These are phyloP conservation scores for Elegia similella DNA, from an alignment of 2,888 invertebrate species.

Conservation along the genomic window DNA sequence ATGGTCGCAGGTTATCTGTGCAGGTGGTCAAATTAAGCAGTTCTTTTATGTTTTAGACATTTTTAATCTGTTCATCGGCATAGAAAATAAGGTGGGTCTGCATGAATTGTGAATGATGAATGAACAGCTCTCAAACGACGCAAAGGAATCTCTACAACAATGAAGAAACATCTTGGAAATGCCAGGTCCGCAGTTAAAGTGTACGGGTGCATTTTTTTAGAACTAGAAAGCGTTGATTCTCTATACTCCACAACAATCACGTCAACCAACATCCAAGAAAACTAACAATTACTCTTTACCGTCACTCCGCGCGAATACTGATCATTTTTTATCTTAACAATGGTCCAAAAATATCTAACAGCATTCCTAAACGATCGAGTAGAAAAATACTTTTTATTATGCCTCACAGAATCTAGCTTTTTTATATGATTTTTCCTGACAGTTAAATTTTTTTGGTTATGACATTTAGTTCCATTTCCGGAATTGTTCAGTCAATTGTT, in stretches of 20 bases:
- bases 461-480: too few relatives aligned
- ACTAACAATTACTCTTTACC: conserved; percentile 61
- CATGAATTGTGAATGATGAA: too few relatives aligned
- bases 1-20: too few relatives aligned
- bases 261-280: conserved; percentile 60
- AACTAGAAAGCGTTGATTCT: conserved; percentile 58
- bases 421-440: conserved; percentile 45
- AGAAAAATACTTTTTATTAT: conserved; percentile 77
- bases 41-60: too few relatives aligned
- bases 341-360: conserved; percentile 82
- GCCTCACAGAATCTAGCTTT: conserved; percentile 70
- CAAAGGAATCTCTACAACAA: conserved; percentile 19
- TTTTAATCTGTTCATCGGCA: too few relatives aligned
- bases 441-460: conserved; percentile 36
- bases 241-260: conserved; percentile 60
- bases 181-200: conserved; percentile 21
- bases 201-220: conserved; percentile 53
- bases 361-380: conserved; percentile 77
- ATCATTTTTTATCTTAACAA: conserved; percentile 74
- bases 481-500: too few relatives aligned
- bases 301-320: conserved; percentile 68
- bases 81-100: too few relatives aligned
- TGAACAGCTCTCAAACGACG: background rate
- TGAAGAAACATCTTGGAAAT: conserved; percentile 31
- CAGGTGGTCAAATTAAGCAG: too few relatives aligned